Evolutionary conservation across 1,140 invertebrate species (phyloP).

Genomic region (Delia radicum): DNA sequence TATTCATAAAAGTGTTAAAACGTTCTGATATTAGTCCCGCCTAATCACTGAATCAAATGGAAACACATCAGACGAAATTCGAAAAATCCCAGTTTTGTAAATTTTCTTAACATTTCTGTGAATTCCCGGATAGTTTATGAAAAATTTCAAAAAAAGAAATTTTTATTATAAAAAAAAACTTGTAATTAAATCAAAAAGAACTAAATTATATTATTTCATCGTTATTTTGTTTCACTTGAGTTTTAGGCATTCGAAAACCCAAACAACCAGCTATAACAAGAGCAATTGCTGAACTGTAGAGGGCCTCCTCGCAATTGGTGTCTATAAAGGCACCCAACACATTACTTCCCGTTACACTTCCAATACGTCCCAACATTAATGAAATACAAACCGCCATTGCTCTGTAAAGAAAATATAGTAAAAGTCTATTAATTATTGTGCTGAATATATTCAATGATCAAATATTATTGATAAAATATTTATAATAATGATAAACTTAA

Average conservation of each 20-base stretch:
- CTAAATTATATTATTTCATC: background rate
- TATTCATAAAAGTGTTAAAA: too few species aligned
- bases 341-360: constrained; percentile 34
- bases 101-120: too few species aligned
- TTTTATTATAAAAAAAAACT: too few species aligned
- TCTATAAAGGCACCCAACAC: constrained; percentile 29
- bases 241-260: constrained; percentile 23
- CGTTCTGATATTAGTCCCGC: too few species aligned
- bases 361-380: constrained; percentile 41
- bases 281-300: constrained; percentile 21
- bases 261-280: constrained; percentile 26
- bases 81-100: too few species aligned
- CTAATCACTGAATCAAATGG: too few species aligned
- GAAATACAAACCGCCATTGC: constrained; percentile 46
- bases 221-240: background rate
- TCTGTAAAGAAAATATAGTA: constrained; percentile 27
- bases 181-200: too few species aligned
- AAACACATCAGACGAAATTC: too few species aligned
- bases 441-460: background rate
- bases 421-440: background rate
- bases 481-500: too few species aligned
- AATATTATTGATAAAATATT: too few species aligned
- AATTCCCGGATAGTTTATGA: too few species aligned
- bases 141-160: background rate
- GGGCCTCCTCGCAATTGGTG: constrained; percentile 28